Percentiles rank a stretch among this genome's conserved stretches.
Conservation (phyloP, 1,140 invertebrate species). For the Pantala flavescens region DNA sequence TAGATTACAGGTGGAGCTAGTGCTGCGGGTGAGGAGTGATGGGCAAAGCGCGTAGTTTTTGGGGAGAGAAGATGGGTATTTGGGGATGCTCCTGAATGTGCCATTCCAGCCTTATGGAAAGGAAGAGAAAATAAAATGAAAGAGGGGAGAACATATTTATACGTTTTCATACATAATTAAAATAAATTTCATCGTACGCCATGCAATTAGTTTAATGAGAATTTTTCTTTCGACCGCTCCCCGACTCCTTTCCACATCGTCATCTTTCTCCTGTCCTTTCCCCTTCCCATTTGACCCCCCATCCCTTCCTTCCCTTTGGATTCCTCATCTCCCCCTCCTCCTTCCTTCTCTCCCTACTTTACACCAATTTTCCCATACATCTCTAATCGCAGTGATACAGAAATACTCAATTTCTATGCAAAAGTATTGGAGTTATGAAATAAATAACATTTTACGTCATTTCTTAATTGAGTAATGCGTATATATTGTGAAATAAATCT, state of each 20-base stretch:
- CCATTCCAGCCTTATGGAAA: background rate
- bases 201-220: conserved; percentile 10
- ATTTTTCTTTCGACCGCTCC: background rate
- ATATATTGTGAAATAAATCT: no score
- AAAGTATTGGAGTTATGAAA: no score
- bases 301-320: background rate
- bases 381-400: no score
- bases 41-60: no score
- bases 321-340: background rate
- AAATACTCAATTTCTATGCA: no score
- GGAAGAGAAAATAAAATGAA: background rate
- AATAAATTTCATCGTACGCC: conserved; percentile 6
- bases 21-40: no score
- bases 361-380: no score
- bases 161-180: conserved; percentile 8
- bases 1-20: no score
- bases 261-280: background rate
- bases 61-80: background rate
- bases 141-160: background rate
- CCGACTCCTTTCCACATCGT: background rate
- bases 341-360: background rate
- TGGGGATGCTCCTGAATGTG: background rate
- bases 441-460: no score
- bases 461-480: no score
- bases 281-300: background rate